A percentile compares a stretch with the other conserved stretches of the same genome.
Conservation (phyloP, 2,797 vertebrate genomes). For the Scolopax rusticola region DNA sequence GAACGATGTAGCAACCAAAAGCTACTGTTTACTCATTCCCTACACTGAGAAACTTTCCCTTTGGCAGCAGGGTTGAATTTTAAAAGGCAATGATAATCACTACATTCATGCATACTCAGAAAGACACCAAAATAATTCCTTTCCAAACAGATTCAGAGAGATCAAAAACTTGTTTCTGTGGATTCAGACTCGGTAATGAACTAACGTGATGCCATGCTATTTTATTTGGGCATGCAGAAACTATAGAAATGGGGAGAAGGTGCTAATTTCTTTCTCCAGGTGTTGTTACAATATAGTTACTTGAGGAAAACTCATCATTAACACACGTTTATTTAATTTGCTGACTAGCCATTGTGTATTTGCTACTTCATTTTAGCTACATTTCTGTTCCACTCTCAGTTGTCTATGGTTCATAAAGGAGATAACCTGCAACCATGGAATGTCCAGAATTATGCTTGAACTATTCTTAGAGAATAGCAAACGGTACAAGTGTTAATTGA, state of each 20-base stretch:
- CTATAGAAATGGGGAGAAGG: not conserved
- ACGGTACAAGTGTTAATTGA: not conserved
- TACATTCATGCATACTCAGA: not conserved
- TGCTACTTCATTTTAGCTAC: not conserved
- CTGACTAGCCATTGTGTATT: not conserved
- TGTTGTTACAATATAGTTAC: not conserved
- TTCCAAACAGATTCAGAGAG: not conserved
- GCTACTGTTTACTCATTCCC: not conserved
- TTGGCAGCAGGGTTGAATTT: not conserved
- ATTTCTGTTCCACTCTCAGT: not conserved
- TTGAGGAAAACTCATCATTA: not conserved
- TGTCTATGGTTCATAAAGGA: not conserved
- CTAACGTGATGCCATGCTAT: not conserved
- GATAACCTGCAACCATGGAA: not conserved
- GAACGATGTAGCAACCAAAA: not conserved
- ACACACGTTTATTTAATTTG: not conserved
- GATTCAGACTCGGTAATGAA: not conserved
- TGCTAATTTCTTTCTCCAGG: not conserved
- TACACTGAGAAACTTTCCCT: not conserved
- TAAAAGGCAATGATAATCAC: not conserved
- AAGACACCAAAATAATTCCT: constrained; percentile 8
- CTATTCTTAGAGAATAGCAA: not conserved
- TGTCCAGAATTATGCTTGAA: not conserved
- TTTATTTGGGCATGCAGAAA: not conserved
- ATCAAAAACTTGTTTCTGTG: not conserved